Evolutionary conservation across 2,888 invertebrate species (phyloP).

Genomic region (Eupeodes luniger): DNA sequence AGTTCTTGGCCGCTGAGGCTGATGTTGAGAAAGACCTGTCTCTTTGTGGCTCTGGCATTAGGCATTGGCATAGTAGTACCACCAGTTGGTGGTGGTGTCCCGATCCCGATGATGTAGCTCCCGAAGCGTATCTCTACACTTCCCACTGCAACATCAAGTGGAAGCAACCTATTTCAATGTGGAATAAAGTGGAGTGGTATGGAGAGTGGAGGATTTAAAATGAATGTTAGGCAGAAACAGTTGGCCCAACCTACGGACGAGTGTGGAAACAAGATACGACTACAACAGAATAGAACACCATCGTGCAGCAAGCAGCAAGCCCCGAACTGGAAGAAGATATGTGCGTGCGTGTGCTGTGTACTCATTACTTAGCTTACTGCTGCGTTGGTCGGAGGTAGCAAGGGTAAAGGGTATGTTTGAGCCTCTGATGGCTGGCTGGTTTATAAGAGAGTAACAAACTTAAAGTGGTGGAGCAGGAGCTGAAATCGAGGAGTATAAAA

Average conservation of each 20-base stretch:
- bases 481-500: constrained; percentile 29
- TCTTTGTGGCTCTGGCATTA: constrained; percentile 17
- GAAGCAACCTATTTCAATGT: constrained; percentile 64
- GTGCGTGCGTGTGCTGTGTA: constrained; percentile 55
- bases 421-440: not conserved
- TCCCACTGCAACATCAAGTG: constrained; percentile 59
- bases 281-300: constrained; percentile 28
- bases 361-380: constrained; percentile 25
- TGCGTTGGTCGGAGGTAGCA: not conserved
- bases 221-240: constrained; percentile 53
- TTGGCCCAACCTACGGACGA: constrained; percentile 54
- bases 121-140: constrained; percentile 65
- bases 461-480: constrained; percentile 9
- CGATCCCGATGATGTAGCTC: constrained; percentile 65
- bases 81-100: constrained; percentile 1
- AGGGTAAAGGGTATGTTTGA: no score
- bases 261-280: constrained; percentile 22
- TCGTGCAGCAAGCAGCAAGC: not conserved
- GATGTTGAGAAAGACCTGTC: constrained; percentile 71
- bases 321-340: constrained; percentile 3
- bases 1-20: constrained; percentile 66
- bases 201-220: constrained; percentile 47
- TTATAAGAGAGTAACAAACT: not conserved
- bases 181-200: constrained; percentile 36
- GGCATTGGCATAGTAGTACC: constrained; percentile 32